These are phyloP conservation scores for Rhinoraja longicauda DNA, from an alignment of 2,797 vertebrate genomes.

Conservation along the genomic window DNA sequence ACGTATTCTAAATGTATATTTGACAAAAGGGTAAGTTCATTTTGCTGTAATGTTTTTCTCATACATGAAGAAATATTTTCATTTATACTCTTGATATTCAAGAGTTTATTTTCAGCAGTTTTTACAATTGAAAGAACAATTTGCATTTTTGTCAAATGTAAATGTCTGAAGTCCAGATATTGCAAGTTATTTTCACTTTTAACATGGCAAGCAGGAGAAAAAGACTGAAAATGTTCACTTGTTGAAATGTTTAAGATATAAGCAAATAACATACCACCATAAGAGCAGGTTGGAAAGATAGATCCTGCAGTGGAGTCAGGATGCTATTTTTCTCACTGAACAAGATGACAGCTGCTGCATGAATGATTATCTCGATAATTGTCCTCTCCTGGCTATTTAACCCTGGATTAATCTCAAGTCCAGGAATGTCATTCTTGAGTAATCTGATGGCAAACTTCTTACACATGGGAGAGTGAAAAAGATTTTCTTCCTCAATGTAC, in stretches of 20 bases:
- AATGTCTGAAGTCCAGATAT: background rate
- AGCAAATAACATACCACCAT: slow-evolving; percentile 68
- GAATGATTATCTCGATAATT: slow-evolving; percentile 65
- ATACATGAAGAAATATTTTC: background rate
- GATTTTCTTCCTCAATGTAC: slow-evolving; percentile 59
- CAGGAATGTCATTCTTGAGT: slow-evolving; percentile 58
- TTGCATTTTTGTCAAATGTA: background rate
- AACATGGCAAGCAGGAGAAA: background rate
- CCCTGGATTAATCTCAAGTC: slow-evolving; percentile 44
- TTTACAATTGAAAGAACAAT: background rate
- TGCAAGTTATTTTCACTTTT: background rate
- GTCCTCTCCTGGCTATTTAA: slow-evolving; percentile 42
- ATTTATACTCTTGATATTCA: background rate
- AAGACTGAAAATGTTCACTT: background rate
- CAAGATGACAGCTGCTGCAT: slow-evolving; percentile 61
- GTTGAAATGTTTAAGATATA: background rate
- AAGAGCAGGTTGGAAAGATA: slow-evolving; percentile 61
- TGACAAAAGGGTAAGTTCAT: background rate
- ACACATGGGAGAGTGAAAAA: slow-evolving; percentile 50
- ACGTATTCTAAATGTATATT: slow-evolving; percentile 61
- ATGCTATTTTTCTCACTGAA: slow-evolving; percentile 57
- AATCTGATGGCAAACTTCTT: slow-evolving; percentile 62
- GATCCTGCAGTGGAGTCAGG: slow-evolving; percentile 65
- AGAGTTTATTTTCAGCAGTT: background rate
- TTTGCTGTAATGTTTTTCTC: background rate